Evolutionary conservation across 2,888 invertebrate genomes (phyloP).

Genomic region (Atethmia centrago): DNA sequence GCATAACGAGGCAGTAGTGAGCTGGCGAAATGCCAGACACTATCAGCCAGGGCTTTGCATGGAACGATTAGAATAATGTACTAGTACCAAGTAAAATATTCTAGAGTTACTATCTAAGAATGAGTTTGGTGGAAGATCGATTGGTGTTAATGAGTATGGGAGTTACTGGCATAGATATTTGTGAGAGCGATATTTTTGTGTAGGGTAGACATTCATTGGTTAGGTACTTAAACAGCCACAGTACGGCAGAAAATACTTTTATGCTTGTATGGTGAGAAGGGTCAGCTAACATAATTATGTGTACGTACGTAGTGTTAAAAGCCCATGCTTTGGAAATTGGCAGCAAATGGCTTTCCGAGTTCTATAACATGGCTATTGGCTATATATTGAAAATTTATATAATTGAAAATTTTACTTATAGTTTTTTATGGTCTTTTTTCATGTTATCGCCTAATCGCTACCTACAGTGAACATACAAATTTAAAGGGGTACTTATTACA

Average conservation of each 20-base stretch:
- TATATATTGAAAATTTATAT: too few relatives aligned
- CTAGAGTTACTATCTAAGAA: conserved; percentile 40
- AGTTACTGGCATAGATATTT: neutral
- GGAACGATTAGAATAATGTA: conserved; percentile 74
- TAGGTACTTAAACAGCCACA: neutral
- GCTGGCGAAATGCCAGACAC: conserved; percentile 72
- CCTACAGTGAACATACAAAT: neutral
- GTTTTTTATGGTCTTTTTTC: neutral
- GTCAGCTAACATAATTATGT: neutral
- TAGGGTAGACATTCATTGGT: too few relatives aligned
- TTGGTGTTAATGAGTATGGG: conserved; percentile 15
- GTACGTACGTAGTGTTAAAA: neutral
- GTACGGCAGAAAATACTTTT: neutral
- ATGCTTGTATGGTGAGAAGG: neutral
- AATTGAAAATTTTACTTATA: neutral
- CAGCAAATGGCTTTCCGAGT: neutral
- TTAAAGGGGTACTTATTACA: neutral
- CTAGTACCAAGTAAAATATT: conserved; percentile 66
- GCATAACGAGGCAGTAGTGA: conserved; percentile 65
- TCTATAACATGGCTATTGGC: too few relatives aligned
- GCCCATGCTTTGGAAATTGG: neutral
- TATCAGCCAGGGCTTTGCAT: conserved; percentile 68
- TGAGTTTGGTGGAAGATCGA: conserved; percentile 29
- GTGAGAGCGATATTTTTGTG: neutral
- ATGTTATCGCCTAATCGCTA: neutral